These are phyloP conservation scores for Dolichotis patagonum DNA, from an alignment of 2,113 vertebrate species.

Conservation along the genomic window DNA sequence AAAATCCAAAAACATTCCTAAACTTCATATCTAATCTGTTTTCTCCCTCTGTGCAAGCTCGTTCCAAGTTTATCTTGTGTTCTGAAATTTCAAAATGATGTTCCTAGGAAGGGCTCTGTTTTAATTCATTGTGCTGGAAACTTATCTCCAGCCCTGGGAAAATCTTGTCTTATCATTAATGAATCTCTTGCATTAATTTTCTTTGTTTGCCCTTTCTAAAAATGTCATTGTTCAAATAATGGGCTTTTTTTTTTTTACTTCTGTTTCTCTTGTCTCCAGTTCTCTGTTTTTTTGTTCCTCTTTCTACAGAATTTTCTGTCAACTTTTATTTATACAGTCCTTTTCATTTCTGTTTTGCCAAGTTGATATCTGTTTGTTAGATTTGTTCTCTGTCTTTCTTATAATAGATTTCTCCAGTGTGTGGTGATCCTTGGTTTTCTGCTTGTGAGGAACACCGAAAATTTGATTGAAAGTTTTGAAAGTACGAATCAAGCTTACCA, in stretches of 20 bases:
- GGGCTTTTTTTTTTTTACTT: not conserved
- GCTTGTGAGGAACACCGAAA: not conserved
- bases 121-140: not conserved
- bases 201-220: not conserved
- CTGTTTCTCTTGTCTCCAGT: not conserved
- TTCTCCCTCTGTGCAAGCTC: not conserved
- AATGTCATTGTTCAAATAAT: not conserved
- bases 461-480: not conserved
- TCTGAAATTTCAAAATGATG: not conserved
- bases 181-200: slow-evolving; percentile 7
- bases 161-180: not conserved
- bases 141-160: not conserved
- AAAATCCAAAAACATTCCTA: not conserved
- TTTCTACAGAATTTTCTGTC: not conserved
- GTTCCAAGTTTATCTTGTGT: not conserved
- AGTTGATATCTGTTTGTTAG: not conserved
- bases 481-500: not conserved
- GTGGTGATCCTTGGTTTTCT: not conserved
- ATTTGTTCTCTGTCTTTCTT: not conserved
- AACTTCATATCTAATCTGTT: not conserved
- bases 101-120: not conserved
- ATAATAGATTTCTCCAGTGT: not conserved
- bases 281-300: not conserved
- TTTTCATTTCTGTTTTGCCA: not conserved
- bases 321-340: not conserved